Evolutionary conservation across 2,113 vertebrate genomes (phyloP).

Genomic region (Laticauda colubrina): DNA sequence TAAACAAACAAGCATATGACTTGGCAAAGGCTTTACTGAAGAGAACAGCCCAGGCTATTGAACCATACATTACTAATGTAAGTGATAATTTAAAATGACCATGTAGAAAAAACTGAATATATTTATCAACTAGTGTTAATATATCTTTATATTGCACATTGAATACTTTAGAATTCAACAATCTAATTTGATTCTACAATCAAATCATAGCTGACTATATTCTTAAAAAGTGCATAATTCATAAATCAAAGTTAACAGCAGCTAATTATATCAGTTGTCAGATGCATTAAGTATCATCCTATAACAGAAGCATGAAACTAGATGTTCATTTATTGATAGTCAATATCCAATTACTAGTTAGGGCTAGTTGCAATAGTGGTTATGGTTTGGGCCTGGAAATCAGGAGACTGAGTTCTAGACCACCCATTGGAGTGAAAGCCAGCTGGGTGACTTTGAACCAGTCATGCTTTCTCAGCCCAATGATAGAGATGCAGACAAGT

Average conservation of each 20-base stretch:
- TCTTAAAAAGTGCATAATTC: neutral
- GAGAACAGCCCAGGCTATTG: conserved; percentile 96
- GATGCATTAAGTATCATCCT: neutral
- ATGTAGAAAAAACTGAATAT: conserved; percentile 10
- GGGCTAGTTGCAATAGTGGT: neutral
- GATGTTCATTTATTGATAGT: neutral
- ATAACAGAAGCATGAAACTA: neutral
- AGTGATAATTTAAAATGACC: conserved; percentile 63
- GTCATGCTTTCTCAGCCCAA: neutral
- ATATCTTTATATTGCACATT: neutral
- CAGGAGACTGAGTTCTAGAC: neutral
- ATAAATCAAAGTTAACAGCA: neutral
- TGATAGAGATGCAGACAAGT: neutral
- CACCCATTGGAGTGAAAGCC: neutral
- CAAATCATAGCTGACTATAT: neutral
- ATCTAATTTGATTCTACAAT: neutral
- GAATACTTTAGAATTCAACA: neutral
- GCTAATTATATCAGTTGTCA: neutral
- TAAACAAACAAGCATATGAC: conserved; percentile 98
- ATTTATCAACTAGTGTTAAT: neutral
- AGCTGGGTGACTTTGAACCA: neutral
- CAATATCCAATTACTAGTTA: neutral
- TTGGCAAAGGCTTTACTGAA: conserved; percentile 96
- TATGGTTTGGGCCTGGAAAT: neutral
- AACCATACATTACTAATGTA: conserved; percentile 98